phyloP scores from a whole-genome alignment of 2,113 vertebrate genomes.

The Chunga burmeisteri region DNA sequence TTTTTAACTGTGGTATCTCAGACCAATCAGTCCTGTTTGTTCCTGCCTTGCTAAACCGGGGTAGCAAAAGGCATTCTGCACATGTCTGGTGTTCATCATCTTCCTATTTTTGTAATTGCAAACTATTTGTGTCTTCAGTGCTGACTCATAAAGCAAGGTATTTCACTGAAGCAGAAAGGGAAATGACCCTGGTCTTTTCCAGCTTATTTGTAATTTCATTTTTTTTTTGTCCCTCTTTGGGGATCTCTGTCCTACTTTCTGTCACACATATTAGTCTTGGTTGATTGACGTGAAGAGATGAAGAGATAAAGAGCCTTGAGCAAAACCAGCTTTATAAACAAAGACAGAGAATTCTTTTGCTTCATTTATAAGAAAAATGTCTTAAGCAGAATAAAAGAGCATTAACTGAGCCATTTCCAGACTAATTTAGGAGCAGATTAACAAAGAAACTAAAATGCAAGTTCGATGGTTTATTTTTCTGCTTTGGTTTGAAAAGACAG shows the following conservation, averaged over 20 bases:
- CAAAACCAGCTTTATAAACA: neutral
- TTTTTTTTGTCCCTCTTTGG: neutral
- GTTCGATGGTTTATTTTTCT: neutral
- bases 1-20: neutral
- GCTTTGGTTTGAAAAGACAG: neutral
- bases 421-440: neutral
- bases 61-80: neutral
- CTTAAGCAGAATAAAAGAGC: neutral
- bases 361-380: neutral
- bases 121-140: neutral
- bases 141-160: slow-evolving; percentile 10
- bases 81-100: neutral
- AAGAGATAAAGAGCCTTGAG: slow-evolving; percentile 27
- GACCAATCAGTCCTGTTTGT: neutral
- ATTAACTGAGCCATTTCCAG: neutral
- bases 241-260: slow-evolving; percentile 39
- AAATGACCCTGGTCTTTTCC: slow-evolving; percentile 11
- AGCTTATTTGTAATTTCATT: neutral
- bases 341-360: neutral
- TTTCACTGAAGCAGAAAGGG: neutral
- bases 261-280: neutral
- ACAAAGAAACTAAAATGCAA: neutral
- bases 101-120: neutral
- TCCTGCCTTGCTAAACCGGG: neutral
- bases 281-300: slow-evolving; percentile 12